Base-by-base conservation (phyloP, 1,140 invertebrate species). In the Zaprionus africanus region DNA sequence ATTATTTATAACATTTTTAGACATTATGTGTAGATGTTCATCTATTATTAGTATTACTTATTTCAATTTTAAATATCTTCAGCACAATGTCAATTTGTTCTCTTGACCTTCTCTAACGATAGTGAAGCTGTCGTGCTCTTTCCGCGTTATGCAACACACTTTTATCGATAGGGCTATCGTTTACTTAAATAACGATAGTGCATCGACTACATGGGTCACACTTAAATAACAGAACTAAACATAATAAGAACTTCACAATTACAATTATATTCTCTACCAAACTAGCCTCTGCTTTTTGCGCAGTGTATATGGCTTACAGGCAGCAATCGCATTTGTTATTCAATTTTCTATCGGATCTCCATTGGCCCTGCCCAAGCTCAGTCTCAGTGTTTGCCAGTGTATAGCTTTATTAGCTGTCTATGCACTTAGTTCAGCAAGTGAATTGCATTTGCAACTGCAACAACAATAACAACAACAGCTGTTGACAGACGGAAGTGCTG, bases 401-500 rank as follows among this genome's bases (percentile, higher is more conserved):
- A 31, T 5, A 31, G n/a, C 54, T 26, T 26, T 15, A 61, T 63
- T 62, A 73, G 67, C 56, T 57, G 43, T 53, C 41, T 71, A 64
- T 66, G 59, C 70, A 28, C 60, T 19, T 49, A 56, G 46, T 66
- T 53, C 38, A 62, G 63, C 31, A 65, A 64, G 26, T 64, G 67
- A 58, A 60, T 61, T 56, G 36, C 63, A 65, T 17, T 28, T 24
- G 51, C 59, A 64, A 13, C 62, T 66, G 24, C 76, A 46, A n/a
- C 53, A 22, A 43, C 57, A 61, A 64, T 34, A 49, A 58, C 17
- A 58, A 19, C 64, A 65, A 41, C 31, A 38, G 46, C 71, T 80
- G 65, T 67, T 76, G 76, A 54, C 56, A 74, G 59, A 69, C 83
- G 82, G 79, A 87, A 87, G 71, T 73, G 68, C 24, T 77, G 82